Conservation (phyloP, 2,113 vertebrate genomes). For the Rhinoptilus africanus region DNA sequence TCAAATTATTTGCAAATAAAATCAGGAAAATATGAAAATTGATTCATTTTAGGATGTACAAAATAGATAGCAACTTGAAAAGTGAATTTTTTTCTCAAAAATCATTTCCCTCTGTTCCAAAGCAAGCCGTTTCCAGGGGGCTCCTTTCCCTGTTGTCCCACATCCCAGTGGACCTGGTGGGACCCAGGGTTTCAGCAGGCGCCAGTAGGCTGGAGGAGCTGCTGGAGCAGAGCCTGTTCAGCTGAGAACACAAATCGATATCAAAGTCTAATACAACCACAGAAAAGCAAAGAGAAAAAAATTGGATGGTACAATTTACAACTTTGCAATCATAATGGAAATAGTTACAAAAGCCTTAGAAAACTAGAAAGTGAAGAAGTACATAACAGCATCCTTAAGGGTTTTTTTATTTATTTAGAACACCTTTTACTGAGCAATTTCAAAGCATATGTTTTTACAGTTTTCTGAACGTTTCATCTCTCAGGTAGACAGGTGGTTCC, state of each 20-base stretch:
- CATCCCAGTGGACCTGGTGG: not conserved
- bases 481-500: rapidly evolving
- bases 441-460: not conserved
- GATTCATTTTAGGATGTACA: not conserved
- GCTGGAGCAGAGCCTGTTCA: not conserved
- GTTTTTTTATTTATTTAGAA: not conserved
- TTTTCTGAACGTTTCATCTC: rapidly evolving
- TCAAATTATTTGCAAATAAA: not conserved
- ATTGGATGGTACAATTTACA: not conserved
- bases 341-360: not conserved
- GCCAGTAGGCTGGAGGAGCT: not conserved
- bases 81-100: not conserved
- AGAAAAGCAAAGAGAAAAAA: not conserved
- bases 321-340: not conserved
- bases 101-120: not conserved
- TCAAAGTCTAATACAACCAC: not conserved
- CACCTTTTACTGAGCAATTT: not conserved
- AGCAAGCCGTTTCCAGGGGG: not conserved
- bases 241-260: not conserved
- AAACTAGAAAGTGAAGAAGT: not conserved
- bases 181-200: not conserved
- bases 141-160: not conserved
- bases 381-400: not conserved
- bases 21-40: not conserved
- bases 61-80: not conserved